A percentile compares a stretch with the other conserved stretches of the same genome.
These are phyloP conservation scores for Cerastis leucographa DNA, from an alignment of 2,888 invertebrate species.

Conservation along the genomic window DNA sequence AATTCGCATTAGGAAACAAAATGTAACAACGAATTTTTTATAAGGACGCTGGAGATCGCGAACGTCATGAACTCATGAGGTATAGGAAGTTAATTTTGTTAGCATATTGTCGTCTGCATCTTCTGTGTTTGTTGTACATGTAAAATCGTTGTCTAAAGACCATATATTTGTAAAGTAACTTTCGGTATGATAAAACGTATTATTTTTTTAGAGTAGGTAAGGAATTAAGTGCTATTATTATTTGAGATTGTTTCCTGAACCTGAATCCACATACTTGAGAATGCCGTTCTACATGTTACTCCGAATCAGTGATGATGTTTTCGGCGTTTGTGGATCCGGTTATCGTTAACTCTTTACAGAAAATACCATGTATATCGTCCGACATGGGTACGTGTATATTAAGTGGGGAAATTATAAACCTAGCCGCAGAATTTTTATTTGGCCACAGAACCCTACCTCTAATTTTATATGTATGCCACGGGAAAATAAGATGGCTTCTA, in stretches of 20 bases:
- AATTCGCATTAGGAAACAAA: neutral
- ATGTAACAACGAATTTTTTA: too few species aligned
- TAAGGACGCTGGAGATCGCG: too few species aligned
- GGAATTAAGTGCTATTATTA: neutral
- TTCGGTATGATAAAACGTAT: conserved; percentile 13
- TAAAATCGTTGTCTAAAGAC: neutral
- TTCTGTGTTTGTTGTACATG: neutral
- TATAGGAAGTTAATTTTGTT: neutral
- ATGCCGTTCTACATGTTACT: neutral
- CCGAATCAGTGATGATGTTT: neutral
- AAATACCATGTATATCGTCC: neutral
- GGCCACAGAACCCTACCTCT: too few species aligned
- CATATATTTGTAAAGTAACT: neutral
- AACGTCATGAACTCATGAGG: neutral
- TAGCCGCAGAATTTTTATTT: too few species aligned
- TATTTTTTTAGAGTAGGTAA: conserved; percentile 17
- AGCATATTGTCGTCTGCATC: neutral
- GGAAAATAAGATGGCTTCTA: too few species aligned
- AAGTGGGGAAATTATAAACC: too few species aligned
- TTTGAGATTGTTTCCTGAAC: conserved; percentile 6
- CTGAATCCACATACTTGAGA: neutral
- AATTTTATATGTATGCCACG: too few species aligned
- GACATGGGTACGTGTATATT: conserved; percentile 20
- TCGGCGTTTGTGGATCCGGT: neutral
- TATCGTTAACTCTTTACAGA: neutral